phyloP scores from a whole-genome alignment of 2,888 invertebrate genomes.

The Leistus spinibarbis region DNA sequence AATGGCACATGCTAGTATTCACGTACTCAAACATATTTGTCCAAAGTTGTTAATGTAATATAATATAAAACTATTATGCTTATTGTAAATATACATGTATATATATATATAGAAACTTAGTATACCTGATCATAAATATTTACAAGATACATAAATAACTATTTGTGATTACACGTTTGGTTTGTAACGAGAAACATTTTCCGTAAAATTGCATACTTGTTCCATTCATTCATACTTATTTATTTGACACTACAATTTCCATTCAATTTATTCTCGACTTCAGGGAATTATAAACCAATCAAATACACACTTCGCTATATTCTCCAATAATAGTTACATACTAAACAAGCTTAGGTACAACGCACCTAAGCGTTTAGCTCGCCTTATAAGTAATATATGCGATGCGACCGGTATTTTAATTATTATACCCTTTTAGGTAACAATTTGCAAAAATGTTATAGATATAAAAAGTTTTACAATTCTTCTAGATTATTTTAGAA shows the following conservation, averaged over 20 bases:
- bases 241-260: background rate
- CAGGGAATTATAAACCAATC: background rate
- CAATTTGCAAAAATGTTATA: no score
- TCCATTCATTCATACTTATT: background rate
- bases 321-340: no score
- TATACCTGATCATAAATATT: background rate
- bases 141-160: background rate
- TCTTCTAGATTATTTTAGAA: no score
- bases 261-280: background rate
- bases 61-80: background rate
- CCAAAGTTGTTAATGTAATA: background rate
- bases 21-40: background rate
- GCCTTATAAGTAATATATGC: no score
- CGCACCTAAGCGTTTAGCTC: no score
- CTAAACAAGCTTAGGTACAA: no score
- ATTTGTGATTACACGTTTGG: background rate
- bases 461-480: no score
- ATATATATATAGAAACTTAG: background rate
- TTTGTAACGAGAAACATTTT: background rate
- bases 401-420: no score
- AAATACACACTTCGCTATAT: no score
- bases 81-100: background rate
- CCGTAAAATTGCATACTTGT: no score
- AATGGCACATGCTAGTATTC: background rate
- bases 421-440: no score